Conservation (phyloP, 2,113 vertebrate species). For the Trinectes maculatus region DNA sequence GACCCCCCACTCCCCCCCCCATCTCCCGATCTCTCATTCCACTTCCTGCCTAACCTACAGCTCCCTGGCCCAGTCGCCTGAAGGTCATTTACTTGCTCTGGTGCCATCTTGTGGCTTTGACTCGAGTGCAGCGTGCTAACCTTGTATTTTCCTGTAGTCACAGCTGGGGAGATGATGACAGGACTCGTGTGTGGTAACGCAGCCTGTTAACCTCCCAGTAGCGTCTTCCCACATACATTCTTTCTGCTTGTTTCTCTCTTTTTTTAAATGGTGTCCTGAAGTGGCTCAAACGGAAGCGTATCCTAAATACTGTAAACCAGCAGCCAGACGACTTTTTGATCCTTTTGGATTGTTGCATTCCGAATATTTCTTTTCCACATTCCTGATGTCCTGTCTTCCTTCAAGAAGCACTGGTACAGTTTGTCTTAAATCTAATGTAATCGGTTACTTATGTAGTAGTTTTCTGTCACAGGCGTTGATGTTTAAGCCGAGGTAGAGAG, state of each 20-base stretch:
- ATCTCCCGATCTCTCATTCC: not conserved
- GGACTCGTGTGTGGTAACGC: too few species aligned
- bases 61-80: too few species aligned
- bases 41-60: not conserved
- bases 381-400: not conserved
- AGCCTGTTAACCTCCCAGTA: too few species aligned
- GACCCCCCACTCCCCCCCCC: too few species aligned
- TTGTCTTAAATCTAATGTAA: not conserved
- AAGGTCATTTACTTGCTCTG: too few species aligned
- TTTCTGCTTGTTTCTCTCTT: conserved; percentile 3
- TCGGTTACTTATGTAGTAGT: conserved; percentile 6
- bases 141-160: too few species aligned
- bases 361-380: not conserved
- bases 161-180: too few species aligned
- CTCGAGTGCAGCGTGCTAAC: conserved; percentile 5
- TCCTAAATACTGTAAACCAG: conserved; percentile 15
- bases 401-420: conserved; percentile 17
- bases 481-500: not conserved
- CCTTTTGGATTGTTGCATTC: not conserved
- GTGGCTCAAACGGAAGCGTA: not conserved
- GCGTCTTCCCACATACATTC: not conserved
- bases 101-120: conserved; percentile 12
- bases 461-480: conserved; percentile 2
- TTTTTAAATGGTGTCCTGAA: not conserved
- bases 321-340: not conserved